A percentile compares a stretch with the other conserved stretches of the same genome.
Evolutionary conservation across 2,888 invertebrate genomes (phyloP).

Genomic region (Brachypalpus laphriformis): DNA sequence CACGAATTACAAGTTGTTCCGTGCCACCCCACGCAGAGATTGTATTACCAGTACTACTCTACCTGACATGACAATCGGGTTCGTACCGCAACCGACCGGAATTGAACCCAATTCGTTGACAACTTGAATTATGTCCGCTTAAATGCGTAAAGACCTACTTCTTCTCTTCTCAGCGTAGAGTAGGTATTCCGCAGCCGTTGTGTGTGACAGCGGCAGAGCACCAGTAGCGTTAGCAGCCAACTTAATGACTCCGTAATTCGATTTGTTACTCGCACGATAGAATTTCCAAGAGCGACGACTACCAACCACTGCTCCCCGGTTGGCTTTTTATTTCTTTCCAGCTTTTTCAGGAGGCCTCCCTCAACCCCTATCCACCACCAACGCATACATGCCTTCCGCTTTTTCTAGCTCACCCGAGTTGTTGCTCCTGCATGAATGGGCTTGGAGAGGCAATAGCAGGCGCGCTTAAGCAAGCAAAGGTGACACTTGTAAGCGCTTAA

Average conservation of each 20-base stretch:
- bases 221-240: slow-evolving; percentile 25
- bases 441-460: slow-evolving; percentile 36
- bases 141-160: slow-evolving; percentile 75
- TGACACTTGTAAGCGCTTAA: slow-evolving; percentile 72
- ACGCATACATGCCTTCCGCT: slow-evolving; percentile 11
- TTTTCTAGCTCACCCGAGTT: neutral
- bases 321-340: slow-evolving; percentile 2
- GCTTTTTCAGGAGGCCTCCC: too few species aligned
- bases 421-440: slow-evolving; percentile 52
- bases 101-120: slow-evolving; percentile 74
- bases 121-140: slow-evolving; percentile 74
- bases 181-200: slow-evolving; percentile 35
- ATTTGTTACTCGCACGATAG: slow-evolving; percentile 75
- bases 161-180: slow-evolving; percentile 21
- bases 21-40: slow-evolving; percentile 39
- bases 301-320: slow-evolving; percentile 9
- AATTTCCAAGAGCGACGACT: slow-evolving; percentile 55
- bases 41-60: slow-evolving; percentile 24
- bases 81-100: slow-evolving; percentile 67
- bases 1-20: slow-evolving; percentile 58
- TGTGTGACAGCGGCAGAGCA: slow-evolving; percentile 4
- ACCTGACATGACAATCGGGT: slow-evolving; percentile 13
- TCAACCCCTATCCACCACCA: neutral
- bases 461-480: slow-evolving; percentile 56
- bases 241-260: slow-evolving; percentile 76